phyloP scores from a whole-genome alignment of 2,113 vertebrate genomes.

The Trichechus manatus region DNA sequence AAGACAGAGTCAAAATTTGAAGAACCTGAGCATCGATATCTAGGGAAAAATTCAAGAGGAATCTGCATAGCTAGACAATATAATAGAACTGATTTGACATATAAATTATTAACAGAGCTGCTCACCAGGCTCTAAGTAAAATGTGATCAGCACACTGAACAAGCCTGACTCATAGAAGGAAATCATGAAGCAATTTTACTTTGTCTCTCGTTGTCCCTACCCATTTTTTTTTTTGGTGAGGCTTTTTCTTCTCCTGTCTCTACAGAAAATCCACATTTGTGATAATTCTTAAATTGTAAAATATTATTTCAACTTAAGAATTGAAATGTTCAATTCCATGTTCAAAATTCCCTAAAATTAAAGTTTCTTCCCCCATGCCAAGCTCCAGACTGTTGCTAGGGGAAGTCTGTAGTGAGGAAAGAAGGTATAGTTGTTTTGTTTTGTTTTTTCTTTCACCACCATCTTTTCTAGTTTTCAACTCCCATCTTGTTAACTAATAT shows the following conservation, averaged over 20 bases:
- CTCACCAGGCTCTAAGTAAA: not conserved
- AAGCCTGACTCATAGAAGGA: not conserved
- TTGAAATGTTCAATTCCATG: not conserved
- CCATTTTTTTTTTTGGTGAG: not conserved
- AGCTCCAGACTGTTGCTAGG: not conserved
- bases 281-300: not conserved
- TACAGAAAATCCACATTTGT: not conserved
- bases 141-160: not conserved
- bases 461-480: not conserved
- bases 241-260: not conserved
- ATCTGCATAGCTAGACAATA: not conserved
- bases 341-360: not conserved
- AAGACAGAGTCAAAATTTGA: not conserved
- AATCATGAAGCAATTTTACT: not conserved
- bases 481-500: not conserved
- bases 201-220: not conserved
- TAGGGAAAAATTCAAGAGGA: not conserved
- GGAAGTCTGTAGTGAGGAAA: not conserved
- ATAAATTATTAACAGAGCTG: slow-evolving; percentile 31
- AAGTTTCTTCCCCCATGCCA: not conserved
- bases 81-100: not conserved
- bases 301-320: not conserved
- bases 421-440: not conserved
- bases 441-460: not conserved
- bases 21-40: not conserved